Evolutionary conservation across 2,113 vertebrate genomes (phyloP).

Genomic region (Regulus satrapa): DNA sequence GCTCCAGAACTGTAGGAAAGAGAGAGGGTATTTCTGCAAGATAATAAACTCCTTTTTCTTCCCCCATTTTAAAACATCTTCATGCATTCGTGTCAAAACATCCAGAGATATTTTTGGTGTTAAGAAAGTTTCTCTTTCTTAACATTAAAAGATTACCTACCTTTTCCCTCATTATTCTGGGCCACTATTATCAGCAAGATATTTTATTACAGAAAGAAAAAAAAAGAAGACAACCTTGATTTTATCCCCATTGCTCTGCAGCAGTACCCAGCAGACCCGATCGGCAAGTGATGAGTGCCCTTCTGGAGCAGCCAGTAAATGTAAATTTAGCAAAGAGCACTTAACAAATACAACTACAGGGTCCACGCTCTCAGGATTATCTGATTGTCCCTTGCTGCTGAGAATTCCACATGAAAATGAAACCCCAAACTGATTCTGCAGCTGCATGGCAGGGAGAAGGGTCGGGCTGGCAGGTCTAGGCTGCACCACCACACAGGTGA

Average conservation of each 20-base stretch:
- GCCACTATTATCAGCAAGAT: neutral
- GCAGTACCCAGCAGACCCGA: neutral
- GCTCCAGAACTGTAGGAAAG: neutral
- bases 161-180: neutral
- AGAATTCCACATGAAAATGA: neutral
- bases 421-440: neutral
- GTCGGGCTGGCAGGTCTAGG: rapidly evolving
- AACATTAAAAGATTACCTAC: neutral
- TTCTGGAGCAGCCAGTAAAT: neutral
- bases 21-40: neutral
- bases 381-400: neutral
- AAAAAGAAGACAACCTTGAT: neutral
- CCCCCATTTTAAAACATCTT: neutral
- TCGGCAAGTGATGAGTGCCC: neutral
- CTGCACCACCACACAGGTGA: neutral
- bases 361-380: neutral
- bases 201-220: neutral
- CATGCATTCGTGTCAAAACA: neutral
- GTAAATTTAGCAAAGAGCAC: neutral
- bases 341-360: slow-evolving; percentile 7
- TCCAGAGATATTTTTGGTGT: neutral
- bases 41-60: neutral
- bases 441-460: neutral
- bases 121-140: too few relatives aligned
- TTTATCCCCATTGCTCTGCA: neutral